Evolutionary conservation across 2,888 invertebrate genomes (phyloP).

Genomic region (Leucophenga maculata): DNA sequence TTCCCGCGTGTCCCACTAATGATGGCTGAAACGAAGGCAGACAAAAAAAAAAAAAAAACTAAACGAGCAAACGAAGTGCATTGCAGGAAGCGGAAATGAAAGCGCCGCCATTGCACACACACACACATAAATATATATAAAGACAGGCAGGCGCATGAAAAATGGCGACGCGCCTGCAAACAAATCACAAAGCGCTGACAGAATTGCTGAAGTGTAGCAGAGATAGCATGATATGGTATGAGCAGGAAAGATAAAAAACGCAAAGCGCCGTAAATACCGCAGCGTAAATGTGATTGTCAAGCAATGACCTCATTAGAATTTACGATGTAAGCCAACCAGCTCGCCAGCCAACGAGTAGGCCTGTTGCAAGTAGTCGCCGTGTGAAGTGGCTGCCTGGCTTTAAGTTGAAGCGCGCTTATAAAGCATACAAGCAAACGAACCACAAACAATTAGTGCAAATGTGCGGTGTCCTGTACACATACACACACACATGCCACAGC

Average conservation of each 20-base stretch:
- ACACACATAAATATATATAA: neutral
- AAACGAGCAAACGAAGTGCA: conserved; percentile 31
- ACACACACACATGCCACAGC: neutral
- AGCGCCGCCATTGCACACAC: conserved; percentile 32
- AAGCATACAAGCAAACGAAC: conserved; percentile 43
- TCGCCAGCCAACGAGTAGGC: neutral
- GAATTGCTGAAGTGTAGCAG: neutral
- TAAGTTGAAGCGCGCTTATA: conserved; percentile 11
- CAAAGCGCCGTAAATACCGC: conserved; percentile 49
- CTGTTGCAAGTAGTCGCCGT: neutral
- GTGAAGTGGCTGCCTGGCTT: neutral
- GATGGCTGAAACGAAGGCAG: conserved; percentile 32
- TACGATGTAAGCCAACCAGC: conserved; percentile 23
- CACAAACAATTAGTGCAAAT: conserved; percentile 43
- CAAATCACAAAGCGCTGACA: conserved; percentile 28
- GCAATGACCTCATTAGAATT: conserved; percentile 68
- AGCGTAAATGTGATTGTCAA: conserved; percentile 68
- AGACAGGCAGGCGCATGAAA: conserved; percentile 46
- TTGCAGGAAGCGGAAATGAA: conserved; percentile 58
- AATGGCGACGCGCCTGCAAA: conserved; percentile 37
- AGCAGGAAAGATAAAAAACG: conserved; percentile 54
- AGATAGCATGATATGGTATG: conserved; percentile 13
- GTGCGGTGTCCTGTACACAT: conserved; percentile 17
- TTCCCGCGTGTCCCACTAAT: conserved; percentile 43
- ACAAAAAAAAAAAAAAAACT: conserved; percentile 19